phyloP scores from a whole-genome alignment of 2,113 vertebrate species.

The Psittacula cyanocephala region DNA sequence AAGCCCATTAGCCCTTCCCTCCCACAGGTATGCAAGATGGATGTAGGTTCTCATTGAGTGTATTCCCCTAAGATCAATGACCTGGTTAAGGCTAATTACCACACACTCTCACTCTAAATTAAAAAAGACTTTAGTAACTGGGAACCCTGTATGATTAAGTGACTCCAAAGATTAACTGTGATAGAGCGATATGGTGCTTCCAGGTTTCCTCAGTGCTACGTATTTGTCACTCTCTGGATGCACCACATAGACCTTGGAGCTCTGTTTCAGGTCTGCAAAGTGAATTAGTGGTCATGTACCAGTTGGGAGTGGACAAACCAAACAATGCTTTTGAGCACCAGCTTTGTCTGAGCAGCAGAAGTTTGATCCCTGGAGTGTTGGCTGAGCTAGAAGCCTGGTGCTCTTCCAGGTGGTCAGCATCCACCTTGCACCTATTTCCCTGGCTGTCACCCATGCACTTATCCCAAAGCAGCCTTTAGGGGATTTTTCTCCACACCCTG shows the following conservation, averaged over 20 bases:
- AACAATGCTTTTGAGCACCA: not conserved
- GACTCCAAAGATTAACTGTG: constrained; percentile 41
- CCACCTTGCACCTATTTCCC: not conserved
- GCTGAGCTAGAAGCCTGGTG: not conserved
- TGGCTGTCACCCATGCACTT: not conserved
- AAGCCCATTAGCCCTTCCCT: not conserved
- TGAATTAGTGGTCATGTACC: not conserved
- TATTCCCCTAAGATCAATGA: constrained; percentile 60
- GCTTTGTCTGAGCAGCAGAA: not conserved
- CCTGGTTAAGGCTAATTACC: constrained; percentile 67
- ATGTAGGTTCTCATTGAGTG: constrained; percentile 18
- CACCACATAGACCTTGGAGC: not conserved
- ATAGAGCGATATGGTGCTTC: constrained; percentile 8
- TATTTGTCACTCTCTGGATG: constrained; percentile 5
- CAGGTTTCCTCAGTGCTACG: not conserved
- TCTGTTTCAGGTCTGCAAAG: not conserved
- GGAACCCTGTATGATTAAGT: constrained; percentile 62
- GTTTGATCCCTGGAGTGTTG: not conserved
- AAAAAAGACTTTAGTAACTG: constrained; percentile 58
- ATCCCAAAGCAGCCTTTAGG: not conserved
- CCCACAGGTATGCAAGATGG: constrained; percentile 11
- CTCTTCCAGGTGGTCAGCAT: not conserved
- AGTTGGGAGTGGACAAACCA: not conserved
- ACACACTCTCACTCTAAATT: constrained; percentile 55
- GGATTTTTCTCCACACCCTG: not conserved